Evolutionary conservation across 2,797 vertebrate genomes (phyloP), one percentile per base, ranked within the genome.

Genomic region (Hirundo rustica): DNA sequence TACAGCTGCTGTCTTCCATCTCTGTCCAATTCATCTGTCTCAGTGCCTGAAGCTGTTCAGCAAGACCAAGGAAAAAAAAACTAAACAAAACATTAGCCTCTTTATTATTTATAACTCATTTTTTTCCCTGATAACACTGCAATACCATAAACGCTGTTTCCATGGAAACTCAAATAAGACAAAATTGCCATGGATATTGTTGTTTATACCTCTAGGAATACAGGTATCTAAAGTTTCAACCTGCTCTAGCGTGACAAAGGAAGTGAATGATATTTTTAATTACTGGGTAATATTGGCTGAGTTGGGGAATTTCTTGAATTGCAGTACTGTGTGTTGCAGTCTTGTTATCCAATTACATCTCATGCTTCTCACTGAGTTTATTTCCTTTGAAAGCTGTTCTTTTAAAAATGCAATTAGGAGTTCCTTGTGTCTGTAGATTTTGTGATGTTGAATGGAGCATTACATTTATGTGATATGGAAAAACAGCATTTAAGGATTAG

Each of bases 101-200:
- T 97, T 98, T 97, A 98, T 98, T 98, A 98, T 98, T 98, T 98
- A 98, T 98, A 98, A 98, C 97, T 98, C 97, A 97, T 98, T 98
- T 98, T 98, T 93, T 70, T 55, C 74, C 76, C 90, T 98, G 97
- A 96, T 98, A 98, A 98, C 96, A 97, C 94, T 95, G 97, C 96
- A 97, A 98, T 98, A 97, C 97, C 97, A 98, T 98, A 98, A 99
- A 98, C 81, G 94, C 97, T 42, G 98, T 99, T 98, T 98, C 98
- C 98, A 99, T 99, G 98, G 98, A 98, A 99, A 99, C 98, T 91
- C 77, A 96, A 97, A 96, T 83, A 93, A 97, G 97, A 97, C 97
- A 98, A 97, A 98, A 98, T 98, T 98, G 98, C 98, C 96, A 97
- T 98, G 97, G 91, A 96, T 97, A 98, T 98, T 98, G 96, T 98